Conservation (phyloP, 2,113 vertebrate genomes). For the Cnemophilus loriae region DNA sequence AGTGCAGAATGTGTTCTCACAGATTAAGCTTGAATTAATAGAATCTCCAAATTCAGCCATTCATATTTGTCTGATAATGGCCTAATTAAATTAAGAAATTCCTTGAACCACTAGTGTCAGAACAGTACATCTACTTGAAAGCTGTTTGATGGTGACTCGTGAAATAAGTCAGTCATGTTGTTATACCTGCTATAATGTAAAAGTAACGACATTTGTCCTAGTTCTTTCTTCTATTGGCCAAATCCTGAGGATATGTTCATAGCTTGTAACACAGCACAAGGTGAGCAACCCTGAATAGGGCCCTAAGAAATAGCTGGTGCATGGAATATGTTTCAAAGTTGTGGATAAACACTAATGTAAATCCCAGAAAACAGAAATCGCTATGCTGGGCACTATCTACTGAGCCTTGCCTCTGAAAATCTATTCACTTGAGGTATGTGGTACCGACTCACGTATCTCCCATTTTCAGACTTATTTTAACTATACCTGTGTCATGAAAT, state of each 20-base stretch:
- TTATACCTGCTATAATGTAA: background rate
- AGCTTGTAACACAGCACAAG: background rate
- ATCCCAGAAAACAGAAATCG: background rate
- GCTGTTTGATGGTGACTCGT: background rate
- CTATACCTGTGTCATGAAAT: background rate
- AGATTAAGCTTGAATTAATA: background rate
- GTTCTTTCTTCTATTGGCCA: background rate
- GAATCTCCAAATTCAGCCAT: background rate
- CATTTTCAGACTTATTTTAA: background rate
- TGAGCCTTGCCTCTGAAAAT: background rate
- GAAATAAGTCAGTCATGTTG: background rate
- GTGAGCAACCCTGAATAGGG: background rate
- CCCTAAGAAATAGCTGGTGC: background rate
- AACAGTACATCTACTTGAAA: background rate
- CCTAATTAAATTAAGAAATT: conserved; percentile 12
- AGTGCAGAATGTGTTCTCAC: background rate
- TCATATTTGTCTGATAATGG: background rate
- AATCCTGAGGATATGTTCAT: background rate
- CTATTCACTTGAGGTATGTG: background rate
- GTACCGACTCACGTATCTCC: background rate
- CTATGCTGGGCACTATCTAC: background rate
- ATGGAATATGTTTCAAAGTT: background rate
- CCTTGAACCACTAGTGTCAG: background rate
- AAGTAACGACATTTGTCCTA: background rate
- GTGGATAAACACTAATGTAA: background rate